Evolutionary conservation across 92 coral and sea anemone species (phyloP).

Genomic region (Phymanthus crucifer): DNA sequence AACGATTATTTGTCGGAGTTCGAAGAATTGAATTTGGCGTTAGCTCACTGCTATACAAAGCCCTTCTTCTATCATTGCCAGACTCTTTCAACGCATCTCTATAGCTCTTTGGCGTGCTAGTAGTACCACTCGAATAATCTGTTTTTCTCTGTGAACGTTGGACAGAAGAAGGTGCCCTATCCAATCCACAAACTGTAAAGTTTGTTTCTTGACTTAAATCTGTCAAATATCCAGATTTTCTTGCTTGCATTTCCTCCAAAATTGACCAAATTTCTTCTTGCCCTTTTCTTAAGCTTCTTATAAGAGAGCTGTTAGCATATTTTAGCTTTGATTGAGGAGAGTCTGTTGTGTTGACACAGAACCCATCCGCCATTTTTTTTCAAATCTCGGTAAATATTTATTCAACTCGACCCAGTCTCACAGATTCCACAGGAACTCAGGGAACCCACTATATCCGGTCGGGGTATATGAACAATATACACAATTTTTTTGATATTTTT

Average conservation of each 20-base stretch:
- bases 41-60: constrained; percentile 16
- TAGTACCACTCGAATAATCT: constrained; percentile 11
- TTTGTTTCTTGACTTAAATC: constrained; percentile 55
- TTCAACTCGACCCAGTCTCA: constrained; percentile 35
- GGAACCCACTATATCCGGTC: background rate
- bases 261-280: constrained; percentile 73
- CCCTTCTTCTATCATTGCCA: constrained; percentile 74
- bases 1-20: constrained; percentile 52
- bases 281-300: constrained; percentile 66
- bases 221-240: constrained; percentile 23
- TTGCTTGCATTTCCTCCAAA: constrained; percentile 59
- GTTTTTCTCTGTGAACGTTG: constrained; percentile 22
- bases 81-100: constrained; percentile 59
- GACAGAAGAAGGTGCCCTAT: constrained; percentile 65
- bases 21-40: constrained; percentile 63
- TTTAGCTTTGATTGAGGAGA: constrained; percentile 72
- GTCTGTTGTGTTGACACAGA: constrained; percentile 56
- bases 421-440: background rate
- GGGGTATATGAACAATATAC: background rate
- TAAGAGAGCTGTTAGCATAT: constrained; percentile 65
- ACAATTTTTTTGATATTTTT: background rate
- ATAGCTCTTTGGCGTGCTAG: constrained; percentile 66
- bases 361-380: constrained; percentile 92
- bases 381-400: constrained; percentile 39
- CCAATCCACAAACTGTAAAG: constrained; percentile 68